Conservation (phyloP, 2,888 invertebrate genomes). For the Eupithecia abbreviata region DNA sequence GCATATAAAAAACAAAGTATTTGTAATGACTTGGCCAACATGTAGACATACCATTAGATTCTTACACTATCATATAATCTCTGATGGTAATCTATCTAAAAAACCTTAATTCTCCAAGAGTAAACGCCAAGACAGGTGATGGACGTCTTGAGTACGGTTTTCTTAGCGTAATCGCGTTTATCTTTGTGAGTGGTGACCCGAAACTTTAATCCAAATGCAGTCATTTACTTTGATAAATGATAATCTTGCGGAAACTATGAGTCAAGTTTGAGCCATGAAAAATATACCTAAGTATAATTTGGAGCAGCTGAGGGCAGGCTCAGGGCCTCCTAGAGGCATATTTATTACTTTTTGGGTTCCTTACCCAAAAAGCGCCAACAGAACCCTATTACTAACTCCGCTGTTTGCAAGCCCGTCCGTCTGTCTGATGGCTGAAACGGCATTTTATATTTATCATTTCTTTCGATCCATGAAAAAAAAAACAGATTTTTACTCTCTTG, state of each 20-base stretch:
- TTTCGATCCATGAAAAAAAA: no score
- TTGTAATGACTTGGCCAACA: background rate
- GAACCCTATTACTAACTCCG: no score
- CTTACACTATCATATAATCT: background rate
- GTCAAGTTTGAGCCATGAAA: constrained; percentile 8
- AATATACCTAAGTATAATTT: background rate
- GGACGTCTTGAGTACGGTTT: constrained; percentile 42
- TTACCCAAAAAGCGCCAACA: no score
- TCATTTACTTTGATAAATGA: constrained; percentile 34
- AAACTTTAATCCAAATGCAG: constrained; percentile 29
- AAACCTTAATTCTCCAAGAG: constrained; percentile 18
- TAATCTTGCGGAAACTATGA: constrained; percentile 23
- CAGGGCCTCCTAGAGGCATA: background rate
- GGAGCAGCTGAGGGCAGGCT: background rate
- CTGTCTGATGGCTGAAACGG: no score
- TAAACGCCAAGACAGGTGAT: constrained; percentile 35
- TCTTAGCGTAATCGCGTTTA: constrained; percentile 45
- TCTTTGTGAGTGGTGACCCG: constrained; percentile 37
- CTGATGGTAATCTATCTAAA: constrained; percentile 7
- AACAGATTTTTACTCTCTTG: no score
- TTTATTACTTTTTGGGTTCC: background rate
- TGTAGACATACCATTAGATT: background rate
- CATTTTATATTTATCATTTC: no score
- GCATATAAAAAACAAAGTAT: background rate
- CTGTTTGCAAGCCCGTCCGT: no score